Evolutionary conservation across 1,140 invertebrate genomes (phyloP).

Genomic region (Bombus difficillimus): DNA sequence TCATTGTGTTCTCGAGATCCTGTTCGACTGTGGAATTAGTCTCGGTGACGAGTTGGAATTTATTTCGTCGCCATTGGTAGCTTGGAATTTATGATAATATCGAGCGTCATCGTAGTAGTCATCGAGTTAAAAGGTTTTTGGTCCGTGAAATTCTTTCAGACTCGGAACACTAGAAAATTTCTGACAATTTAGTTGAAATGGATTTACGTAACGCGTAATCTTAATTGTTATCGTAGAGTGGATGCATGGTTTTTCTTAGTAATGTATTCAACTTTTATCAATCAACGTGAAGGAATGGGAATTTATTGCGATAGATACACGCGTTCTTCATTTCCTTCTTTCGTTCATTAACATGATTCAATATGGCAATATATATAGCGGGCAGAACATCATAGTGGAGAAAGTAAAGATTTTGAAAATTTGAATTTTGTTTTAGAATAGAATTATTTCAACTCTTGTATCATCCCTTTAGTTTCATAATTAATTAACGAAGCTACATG

Average conservation of each 20-base stretch:
- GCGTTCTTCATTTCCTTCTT: too few relatives aligned
- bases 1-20: not conserved
- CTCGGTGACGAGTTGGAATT: not conserved
- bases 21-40: not conserved
- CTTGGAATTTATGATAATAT: slow-evolving; percentile 1
- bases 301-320: not conserved
- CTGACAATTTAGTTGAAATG: not conserved
- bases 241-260: not conserved
- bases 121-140: not conserved
- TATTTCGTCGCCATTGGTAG: not conserved
- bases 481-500: not conserved
- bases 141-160: not conserved
- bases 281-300: not conserved
- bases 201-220: slow-evolving; percentile 10
- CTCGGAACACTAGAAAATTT: not conserved
- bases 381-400: too few relatives aligned
- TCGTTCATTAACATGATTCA: too few relatives aligned
- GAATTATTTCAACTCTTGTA: not conserved
- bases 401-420: not conserved
- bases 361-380: too few relatives aligned
- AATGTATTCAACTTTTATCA: not conserved
- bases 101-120: too few relatives aligned
- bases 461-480: not conserved
- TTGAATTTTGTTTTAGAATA: not conserved
- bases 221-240: not conserved